These are phyloP conservation scores for Styela plicata DNA, from an alignment of 23 tunicate genomes.

Conservation along the genomic window DNA sequence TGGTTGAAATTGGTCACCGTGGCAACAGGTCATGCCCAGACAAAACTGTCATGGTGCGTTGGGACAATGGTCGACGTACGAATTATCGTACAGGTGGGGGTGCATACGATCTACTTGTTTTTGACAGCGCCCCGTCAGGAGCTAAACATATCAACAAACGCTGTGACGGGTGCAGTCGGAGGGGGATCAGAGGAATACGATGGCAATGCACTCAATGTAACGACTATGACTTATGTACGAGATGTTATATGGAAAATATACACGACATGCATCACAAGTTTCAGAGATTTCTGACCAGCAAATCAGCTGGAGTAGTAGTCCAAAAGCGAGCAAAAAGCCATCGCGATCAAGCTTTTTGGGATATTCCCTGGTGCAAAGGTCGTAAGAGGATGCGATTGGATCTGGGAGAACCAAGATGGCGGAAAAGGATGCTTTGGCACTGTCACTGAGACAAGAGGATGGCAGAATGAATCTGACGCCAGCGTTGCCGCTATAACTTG, in stretches of 20 bases:
- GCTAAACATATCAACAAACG: constrained; percentile 31
- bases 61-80: constrained; percentile 54
- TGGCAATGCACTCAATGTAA: constrained; percentile 33
- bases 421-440: constrained; percentile 38
- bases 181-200: constrained; percentile 36
- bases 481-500: constrained; percentile 37
- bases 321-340: constrained; percentile 21
- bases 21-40: constrained; percentile 32
- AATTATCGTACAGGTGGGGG: constrained; percentile 44
- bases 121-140: constrained; percentile 52
- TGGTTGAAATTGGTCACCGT: constrained; percentile 41
- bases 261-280: constrained; percentile 44
- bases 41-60: constrained; percentile 50
- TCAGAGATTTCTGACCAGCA: constrained; percentile 22
- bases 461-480: constrained; percentile 17
- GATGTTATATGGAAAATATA: constrained; percentile 46
- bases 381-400: constrained; percentile 43
- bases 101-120: constrained; percentile 41
- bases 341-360: constrained; percentile 25
- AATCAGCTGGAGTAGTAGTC: constrained; percentile 9
- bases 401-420: constrained; percentile 52
- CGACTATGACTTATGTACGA: constrained; percentile 39
- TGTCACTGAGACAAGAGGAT: constrained; percentile 32
- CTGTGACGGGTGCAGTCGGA: constrained; percentile 38
- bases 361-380: constrained; percentile 43